Evolutionary conservation across 2,113 vertebrate genomes (phyloP).

Genomic region (Egretta garzetta): DNA sequence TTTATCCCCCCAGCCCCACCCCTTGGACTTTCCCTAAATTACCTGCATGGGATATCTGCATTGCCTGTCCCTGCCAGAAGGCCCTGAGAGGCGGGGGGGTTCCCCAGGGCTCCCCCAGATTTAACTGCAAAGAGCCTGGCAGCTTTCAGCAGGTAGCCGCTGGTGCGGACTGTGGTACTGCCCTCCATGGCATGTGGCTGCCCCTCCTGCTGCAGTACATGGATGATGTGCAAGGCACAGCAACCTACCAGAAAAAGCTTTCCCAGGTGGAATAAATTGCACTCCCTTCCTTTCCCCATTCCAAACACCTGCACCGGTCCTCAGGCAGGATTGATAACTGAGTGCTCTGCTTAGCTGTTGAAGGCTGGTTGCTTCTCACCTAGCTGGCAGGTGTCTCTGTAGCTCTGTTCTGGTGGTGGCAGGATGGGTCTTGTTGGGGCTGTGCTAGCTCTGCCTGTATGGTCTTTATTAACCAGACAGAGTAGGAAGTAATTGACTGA

Average conservation of each 20-base stretch:
- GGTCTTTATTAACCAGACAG: neutral
- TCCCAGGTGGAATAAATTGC: neutral
- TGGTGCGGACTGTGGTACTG: neutral
- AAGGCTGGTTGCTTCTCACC: neutral
- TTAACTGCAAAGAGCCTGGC: neutral
- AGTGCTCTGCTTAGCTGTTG: neutral
- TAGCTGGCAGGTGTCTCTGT: accelerated
- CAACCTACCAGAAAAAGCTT: neutral
- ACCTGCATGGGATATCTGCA: neutral
- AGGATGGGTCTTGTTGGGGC: neutral
- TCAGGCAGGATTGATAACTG: neutral
- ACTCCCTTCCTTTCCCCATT: neutral
- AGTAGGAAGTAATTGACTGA: neutral
- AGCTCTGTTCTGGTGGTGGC: neutral
- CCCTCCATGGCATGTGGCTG: neutral
- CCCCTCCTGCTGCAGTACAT: neutral
- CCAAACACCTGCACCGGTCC: neutral
- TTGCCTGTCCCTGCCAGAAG: neutral
- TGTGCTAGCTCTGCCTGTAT: neutral
- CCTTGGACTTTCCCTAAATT: neutral
- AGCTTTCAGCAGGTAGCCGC: neutral
- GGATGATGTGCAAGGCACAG: neutral
- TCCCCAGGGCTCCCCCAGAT: neutral
- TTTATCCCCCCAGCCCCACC: neutral
- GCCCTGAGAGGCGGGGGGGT: neutral